Conservation (phyloP, 2,888 invertebrate species). For the Caenorhabditis sulstoni region DNA sequence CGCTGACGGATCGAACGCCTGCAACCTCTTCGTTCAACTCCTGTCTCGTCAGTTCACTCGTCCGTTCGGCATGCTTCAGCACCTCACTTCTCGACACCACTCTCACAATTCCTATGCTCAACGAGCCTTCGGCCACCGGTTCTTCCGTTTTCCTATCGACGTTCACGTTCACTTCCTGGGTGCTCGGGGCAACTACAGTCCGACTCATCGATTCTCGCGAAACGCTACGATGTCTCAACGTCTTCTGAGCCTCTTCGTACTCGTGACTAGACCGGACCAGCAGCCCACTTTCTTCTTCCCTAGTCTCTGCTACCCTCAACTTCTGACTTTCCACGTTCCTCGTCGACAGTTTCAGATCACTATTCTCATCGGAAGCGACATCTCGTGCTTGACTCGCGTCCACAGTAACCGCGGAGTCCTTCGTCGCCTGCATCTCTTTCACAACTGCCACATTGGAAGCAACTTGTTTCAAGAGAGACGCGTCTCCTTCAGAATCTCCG, state of each 20-base stretch:
- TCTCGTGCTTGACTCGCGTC: slow-evolving; percentile 15
- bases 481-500: slow-evolving; percentile 17
- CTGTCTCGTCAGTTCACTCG: slow-evolving; percentile 37
- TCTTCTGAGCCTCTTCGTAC: slow-evolving; percentile 48
- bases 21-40: slow-evolving; percentile 43
- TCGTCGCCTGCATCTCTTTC: slow-evolving; percentile 26
- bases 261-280: slow-evolving; percentile 46
- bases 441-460: slow-evolving; percentile 24
- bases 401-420: slow-evolving; percentile 18
- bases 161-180: slow-evolving; percentile 45
- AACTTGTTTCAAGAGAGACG: slow-evolving; percentile 17
- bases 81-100: slow-evolving; percentile 41
- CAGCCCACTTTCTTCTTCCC: slow-evolving; percentile 51
- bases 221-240: slow-evolving; percentile 48
- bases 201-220: slow-evolving; percentile 46
- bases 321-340: slow-evolving; percentile 28
- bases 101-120: slow-evolving; percentile 55
- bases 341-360: slow-evolving; percentile 36
- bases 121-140: slow-evolving; percentile 32
- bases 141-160: slow-evolving; percentile 39
- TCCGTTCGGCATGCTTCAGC: slow-evolving; percentile 42
- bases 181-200: slow-evolving; percentile 36
- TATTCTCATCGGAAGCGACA: slow-evolving; percentile 16
- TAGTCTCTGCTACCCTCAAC: slow-evolving; percentile 27
- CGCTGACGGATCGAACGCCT: slow-evolving; percentile 46